A percentile compares a stretch with the other conserved stretches of the same genome.
Evolutionary conservation across 2,113 vertebrate species (phyloP).

Genomic region (Dryoscopus gambensis): DNA sequence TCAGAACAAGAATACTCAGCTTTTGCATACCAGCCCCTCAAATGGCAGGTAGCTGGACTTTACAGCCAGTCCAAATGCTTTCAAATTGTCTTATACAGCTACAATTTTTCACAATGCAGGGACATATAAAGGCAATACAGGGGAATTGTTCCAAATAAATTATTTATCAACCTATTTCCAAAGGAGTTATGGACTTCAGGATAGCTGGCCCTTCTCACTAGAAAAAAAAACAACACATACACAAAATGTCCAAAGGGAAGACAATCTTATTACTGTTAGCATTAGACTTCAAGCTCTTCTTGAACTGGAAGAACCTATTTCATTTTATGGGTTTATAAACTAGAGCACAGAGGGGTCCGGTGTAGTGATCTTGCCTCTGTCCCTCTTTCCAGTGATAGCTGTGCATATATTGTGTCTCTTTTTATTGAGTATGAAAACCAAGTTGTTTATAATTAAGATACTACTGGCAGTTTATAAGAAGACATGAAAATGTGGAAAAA

Average conservation of each 20-base stretch:
- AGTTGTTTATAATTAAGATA: not conserved
- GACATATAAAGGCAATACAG: not conserved
- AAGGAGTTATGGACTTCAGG: not conserved
- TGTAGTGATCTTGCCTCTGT: not conserved
- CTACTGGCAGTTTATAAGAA: not conserved
- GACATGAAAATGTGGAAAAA: not conserved
- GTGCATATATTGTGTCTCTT: not conserved
- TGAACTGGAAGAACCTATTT: not conserved
- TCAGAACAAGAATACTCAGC: not conserved
- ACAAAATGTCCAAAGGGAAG: not conserved
- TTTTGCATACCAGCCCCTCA: not conserved
- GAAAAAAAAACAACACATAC: not conserved
- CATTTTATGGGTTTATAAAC: not conserved
- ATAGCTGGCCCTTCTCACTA: not conserved
- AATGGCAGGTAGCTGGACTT: not conserved
- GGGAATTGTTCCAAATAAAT: not conserved
- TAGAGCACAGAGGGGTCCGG: not conserved
- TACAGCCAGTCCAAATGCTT: not conserved
- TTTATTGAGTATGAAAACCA: not conserved
- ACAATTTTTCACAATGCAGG: not conserved
- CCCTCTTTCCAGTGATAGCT: not conserved
- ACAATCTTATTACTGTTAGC: not conserved
- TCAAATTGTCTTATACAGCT: not conserved
- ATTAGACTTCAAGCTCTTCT: not conserved
- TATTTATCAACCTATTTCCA: not conserved